These are phyloP conservation scores for Scaptomyza pallida DNA, from an alignment of 1,140 invertebrate genomes.

Conservation along the genomic window DNA sequence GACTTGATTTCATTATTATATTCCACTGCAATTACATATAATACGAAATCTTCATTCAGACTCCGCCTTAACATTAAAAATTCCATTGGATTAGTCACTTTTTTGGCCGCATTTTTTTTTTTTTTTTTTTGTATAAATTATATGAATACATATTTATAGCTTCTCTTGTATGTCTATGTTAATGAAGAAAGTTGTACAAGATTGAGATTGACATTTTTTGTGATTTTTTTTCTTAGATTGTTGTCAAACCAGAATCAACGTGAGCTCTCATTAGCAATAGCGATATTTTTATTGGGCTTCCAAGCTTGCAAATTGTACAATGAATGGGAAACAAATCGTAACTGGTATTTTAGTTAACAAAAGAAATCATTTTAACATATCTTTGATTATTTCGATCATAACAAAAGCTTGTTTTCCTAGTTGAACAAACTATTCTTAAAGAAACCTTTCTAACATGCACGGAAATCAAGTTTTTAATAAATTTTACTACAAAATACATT, in stretches of 20 bases:
- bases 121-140: constrained; percentile 37
- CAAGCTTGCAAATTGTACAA: constrained; percentile 1
- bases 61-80: constrained; percentile 39
- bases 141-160: constrained; percentile 69
- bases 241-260: constrained; percentile 63
- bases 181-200: constrained; percentile 72
- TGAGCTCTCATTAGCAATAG: constrained; percentile 41
- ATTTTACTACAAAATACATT: too few relatives aligned
- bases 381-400: too few relatives aligned
- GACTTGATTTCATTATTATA: constrained; percentile 34
- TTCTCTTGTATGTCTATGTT: constrained; percentile 27
- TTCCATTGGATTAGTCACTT: constrained; percentile 61
- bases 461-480: background rate
- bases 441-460: background rate
- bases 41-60: constrained; percentile 21
- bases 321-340: background rate
- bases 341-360: constrained; percentile 5
- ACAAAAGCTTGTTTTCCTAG: background rate
- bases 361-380: too few relatives aligned
- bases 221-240: constrained; percentile 51
- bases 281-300: constrained; percentile 5
- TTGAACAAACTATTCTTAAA: too few relatives aligned
- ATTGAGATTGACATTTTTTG: constrained; percentile 39
- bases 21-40: constrained; percentile 58
- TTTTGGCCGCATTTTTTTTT: constrained; percentile 54